Evolutionary conservation across 2,113 vertebrate genomes (phyloP), one percentile per base, ranked within the genome.

Genomic region (Strix aluco): DNA sequence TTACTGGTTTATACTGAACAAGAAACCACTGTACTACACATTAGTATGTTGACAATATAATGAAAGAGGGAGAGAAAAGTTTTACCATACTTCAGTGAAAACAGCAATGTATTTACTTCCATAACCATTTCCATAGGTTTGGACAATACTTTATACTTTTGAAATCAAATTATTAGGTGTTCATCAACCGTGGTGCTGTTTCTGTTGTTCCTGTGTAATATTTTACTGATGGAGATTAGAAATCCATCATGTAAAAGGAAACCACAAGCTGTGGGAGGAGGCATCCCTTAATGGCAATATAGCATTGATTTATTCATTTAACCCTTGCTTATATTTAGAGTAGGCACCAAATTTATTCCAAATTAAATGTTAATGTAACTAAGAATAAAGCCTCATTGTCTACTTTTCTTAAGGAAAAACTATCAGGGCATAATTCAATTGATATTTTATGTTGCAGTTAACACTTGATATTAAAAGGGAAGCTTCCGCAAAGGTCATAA

Each of bases 1-100:
- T 81, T 90, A 73, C 62, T 55, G 94, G 94, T 96, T 97, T 95
- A 91, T 94, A 70, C 78, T 94, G 65, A 93, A 91, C 57, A 72
- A 89, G 86, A 96, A 96, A 93, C 70, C 40, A 85, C 54, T 91
- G 46, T 85, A 25, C 58, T 81, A 49, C 88, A 81, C 51, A 80
- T 91, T 90, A 80, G 19, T 79, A 40, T 84, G 58, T 73, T 94
- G 67, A 86, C 88, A 93, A 81, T 61, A 47, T 81, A 90, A 58
- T 70, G 42, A 62, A 96, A 92, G 38, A 67, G 25, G 26, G 79
- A 78, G 25, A 61, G 69, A 83, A 70, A 96, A 71, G 32, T 69
- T 84, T 88, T 94, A 66, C 72, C 44, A 25, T 59, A 80, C 26
- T 79, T 86, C 87, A 89, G 27, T 96, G 58, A 94, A 96, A 96